Evolutionary conservation across 2,888 invertebrate species (phyloP), one percentile per base, ranked within the genome.

Genomic region (Ophion slaviceki): DNA sequence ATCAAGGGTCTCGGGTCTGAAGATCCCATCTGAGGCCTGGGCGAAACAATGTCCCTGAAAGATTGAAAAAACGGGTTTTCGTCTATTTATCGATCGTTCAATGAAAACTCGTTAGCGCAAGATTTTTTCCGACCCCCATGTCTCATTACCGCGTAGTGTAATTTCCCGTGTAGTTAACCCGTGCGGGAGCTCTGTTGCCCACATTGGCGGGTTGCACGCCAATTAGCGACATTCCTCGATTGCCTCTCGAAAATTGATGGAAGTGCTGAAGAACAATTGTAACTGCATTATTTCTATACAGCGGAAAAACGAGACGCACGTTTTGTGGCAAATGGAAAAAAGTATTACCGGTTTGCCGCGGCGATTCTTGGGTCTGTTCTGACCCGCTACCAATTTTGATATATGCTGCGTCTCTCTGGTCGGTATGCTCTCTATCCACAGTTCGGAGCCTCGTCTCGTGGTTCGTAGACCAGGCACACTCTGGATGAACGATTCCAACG

Each of bases 341-440:
- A 68, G n/a, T 62, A 75, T 72, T 82, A 86, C 82, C 68, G 82
- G 17, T 72, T 47, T 68, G 40, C 74, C 61, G 24, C 80, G 67
- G 67, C 59, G 75, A 53, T 45, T 10, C 3, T 72, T 80, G 8
- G 85, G 17, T 40, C 61, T n/a, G 14, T 77, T 95, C 83, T 95
- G 95, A 59, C 89, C 91, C 2, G 90, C 84, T 2, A 89, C 95
- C 92, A 94, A 79, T 74, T 89, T 88, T 0, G 95, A 94, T 87
- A 96, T 95, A 90, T 96, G 96, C 80, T 94, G 95, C 0, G 96
- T 95, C 89, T 96, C 95, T 86, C 95, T 95, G n/a, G 94, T 95
- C 2, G 95, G 95, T 89, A 95, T 94, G 0, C 95, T 96, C 89
- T 95, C 95, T 24, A 96, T 95, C 88, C 94, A 94, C 91, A 95